Evolutionary conservation across 2,113 vertebrate species (phyloP), one percentile per base, ranked within the genome.

Genomic region (Oryzias melastigma): DNA sequence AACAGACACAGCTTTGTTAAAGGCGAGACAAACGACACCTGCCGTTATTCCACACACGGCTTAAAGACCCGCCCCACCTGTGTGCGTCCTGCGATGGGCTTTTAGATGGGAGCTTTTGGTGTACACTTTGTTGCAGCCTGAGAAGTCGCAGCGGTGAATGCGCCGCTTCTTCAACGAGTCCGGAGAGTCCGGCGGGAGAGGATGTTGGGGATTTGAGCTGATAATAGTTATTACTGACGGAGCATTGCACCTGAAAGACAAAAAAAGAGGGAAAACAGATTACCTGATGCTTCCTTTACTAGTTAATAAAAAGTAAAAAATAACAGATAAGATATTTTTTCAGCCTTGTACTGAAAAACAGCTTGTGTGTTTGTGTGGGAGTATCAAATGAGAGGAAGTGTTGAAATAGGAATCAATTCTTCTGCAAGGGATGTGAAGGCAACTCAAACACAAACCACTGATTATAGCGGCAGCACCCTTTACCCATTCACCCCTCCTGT

Each of bases 81-180:
- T 99, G 52, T 99, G 97, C 42, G 97, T 99, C 80, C 96, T 94
- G 83, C 96, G 92, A 86, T 99, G 97, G 7, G 97, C 96, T 89
- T 99, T 98, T 57, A 99, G 92, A 73, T 99, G 97, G 61, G 96
- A 99, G 84, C 97, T 99, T 81, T 99, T 99, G 62, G 97, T 99
- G 90, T 99, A 99, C 73, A 99, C 95, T 84, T 99, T 99, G 86
- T 98, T 96, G 87, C 97, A 99, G 46, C 95, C 95, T 1, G 92
- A 92, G 42, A 97, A 98, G 79, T 99, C 97, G 8, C 97, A 99
- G 66, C 95, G 88, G 79, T 99, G 96, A 88, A 98, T 98, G 64
- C 97, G 88, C 6, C 96, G 89, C 81, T 98, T 99, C 71, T 94
- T 94, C 51, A 96, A 90, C 0, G 94, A 90, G 78, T 99, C 97